A percentile compares a stretch with the other conserved stretches of the same genome.
phyloP scores from a whole-genome alignment of 1,140 invertebrate genomes.

The Phenacoccus solenopsis region DNA sequence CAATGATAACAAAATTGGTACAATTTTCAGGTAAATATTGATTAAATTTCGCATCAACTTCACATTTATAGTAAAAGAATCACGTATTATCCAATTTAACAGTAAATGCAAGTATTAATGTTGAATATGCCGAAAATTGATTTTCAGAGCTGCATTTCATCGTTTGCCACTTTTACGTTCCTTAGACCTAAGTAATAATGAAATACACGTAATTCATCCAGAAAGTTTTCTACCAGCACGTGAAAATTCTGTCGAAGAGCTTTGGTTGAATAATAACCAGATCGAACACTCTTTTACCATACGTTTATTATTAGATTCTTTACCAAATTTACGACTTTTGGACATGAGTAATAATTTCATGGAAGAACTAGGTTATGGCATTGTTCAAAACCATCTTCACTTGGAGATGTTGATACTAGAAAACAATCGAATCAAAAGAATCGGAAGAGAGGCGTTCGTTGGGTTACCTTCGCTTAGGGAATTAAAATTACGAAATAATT shows the following conservation, averaged over 20 bases:
- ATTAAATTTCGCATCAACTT: slow-evolving; percentile 35
- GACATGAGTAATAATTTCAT: slow-evolving; percentile 34
- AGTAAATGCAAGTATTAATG: neutral
- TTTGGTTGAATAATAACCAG: slow-evolving; percentile 60
- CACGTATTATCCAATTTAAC: too few relatives aligned
- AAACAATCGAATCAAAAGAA: slow-evolving; percentile 55
- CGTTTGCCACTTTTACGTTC: slow-evolving; percentile 55
- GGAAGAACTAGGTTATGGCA: slow-evolving; percentile 56
- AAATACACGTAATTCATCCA: slow-evolving; percentile 60
- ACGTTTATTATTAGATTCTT: slow-evolving; percentile 52
- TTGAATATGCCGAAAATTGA: too few relatives aligned
- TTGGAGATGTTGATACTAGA: slow-evolving; percentile 67
- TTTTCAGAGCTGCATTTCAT: slow-evolving; percentile 60
- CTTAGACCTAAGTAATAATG: slow-evolving; percentile 64
- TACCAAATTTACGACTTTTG: slow-evolving; percentile 47
- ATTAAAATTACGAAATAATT: slow-evolving; percentile 64
- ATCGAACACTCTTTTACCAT: slow-evolving; percentile 56
- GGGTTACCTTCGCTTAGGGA: slow-evolving; percentile 69
- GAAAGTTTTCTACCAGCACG: slow-evolving; percentile 57
- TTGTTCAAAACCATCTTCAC: slow-evolving; percentile 58
- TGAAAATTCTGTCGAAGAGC: slow-evolving; percentile 53
- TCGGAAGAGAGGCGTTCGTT: slow-evolving; percentile 60
- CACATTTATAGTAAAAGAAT: too few relatives aligned
- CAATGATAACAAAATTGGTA: slow-evolving; percentile 52
- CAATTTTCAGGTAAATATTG: slow-evolving; percentile 14